phyloP scores from a whole-genome alignment of 2,888 invertebrate genomes.

The Glyphotaelius pellucidus region DNA sequence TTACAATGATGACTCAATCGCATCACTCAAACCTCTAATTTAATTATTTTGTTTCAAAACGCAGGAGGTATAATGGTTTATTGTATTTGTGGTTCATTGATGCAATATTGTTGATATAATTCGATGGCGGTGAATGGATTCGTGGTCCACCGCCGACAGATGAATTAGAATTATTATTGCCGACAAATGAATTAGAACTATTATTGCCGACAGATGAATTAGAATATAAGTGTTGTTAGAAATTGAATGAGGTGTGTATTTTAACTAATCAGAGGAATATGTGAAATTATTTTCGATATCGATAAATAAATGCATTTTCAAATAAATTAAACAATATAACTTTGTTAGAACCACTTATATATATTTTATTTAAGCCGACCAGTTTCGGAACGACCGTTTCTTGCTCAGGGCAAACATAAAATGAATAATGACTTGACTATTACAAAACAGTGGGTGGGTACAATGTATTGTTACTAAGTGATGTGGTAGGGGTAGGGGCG shows the following conservation, averaged over 20 bases:
- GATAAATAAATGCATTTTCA: neutral
- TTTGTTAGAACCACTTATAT: too few relatives aligned
- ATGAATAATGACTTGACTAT: too few relatives aligned
- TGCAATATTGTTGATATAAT: neutral
- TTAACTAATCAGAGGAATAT: neutral
- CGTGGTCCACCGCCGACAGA: neutral
- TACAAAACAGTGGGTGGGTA: too few relatives aligned
- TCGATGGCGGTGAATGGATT: neutral
- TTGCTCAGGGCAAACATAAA: too few relatives aligned
- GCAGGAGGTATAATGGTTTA: neutral
- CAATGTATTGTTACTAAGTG: too few relatives aligned
- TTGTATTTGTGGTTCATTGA: neutral
- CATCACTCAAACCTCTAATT: neutral
- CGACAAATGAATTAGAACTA: neutral
- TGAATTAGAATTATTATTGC: neutral
- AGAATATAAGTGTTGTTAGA: too few relatives aligned
- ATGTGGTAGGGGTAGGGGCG: too few relatives aligned
- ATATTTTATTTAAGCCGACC: too few relatives aligned
- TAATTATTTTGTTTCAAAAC: neutral
- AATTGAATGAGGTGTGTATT: neutral
- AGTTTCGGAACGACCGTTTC: too few relatives aligned
- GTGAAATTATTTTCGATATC: neutral
- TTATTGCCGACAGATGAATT: neutral
- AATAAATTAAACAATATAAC: too few relatives aligned
- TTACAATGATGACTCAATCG: neutral